Base-by-base conservation (phyloP, 2,888 invertebrate genomes). In the Tortrix viridana region DNA sequence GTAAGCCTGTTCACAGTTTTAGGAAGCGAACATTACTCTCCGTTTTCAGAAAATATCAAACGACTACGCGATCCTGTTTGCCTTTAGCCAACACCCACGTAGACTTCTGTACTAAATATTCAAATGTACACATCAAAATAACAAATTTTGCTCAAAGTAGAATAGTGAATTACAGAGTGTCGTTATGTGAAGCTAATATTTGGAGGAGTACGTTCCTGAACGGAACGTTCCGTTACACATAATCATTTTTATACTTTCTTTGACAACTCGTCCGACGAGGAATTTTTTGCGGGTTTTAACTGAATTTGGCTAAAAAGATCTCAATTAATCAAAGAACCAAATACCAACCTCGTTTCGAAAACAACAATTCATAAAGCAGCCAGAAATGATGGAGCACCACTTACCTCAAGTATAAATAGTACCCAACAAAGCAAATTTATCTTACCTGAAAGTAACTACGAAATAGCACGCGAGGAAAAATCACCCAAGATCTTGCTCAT, bases 361-460 rank as follows among this genome's bases (percentile, higher is more conserved):
- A 50, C n/a, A 37, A 50, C 14, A 14, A 50, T 37, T 19, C 19
- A n/a, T 14, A 5, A 50, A 19, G 12, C 12, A 19, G 32, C 16
- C 14, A 19, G 32, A 50, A 37, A 41, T 41, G 53, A 53, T 53
- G 41, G 12, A 53, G 52, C 26, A 52, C 41, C 41, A 50, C 50
- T 53, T 53, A 38, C 38, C 22, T 53, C 49, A 12, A 32, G 32
- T 14, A 50, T 37, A 50, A 50, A 50, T 20, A 50, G 16, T 18
- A 44, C 20, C 20, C 22, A 53, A 52, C 52, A n/a, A 14, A 37
- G 41, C 22, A 20, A n/a, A 38, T 53, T 41, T 12, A 53, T 53
- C 41, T 53, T 20, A 37, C 20, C 53, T 22, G 41, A 38, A 38
- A 41, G 38, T 53, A 53, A 53, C 53, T 38, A 22, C 22, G 5